phyloP scores from a whole-genome alignment of 2,113 vertebrate species.

The Xiphophorus maculatus region DNA sequence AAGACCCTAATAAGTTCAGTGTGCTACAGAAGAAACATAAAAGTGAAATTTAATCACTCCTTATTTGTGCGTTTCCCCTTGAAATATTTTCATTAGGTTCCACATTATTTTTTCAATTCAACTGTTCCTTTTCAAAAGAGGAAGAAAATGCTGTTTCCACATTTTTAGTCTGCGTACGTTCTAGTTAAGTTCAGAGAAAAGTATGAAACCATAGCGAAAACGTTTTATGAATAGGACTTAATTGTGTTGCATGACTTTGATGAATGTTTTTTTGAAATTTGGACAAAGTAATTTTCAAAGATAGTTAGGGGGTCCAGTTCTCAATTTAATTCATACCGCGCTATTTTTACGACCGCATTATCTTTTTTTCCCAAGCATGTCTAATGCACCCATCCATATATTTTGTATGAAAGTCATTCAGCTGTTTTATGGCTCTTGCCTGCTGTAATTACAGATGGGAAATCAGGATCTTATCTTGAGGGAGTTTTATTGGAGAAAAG shows the following conservation, averaged over 20 bases:
- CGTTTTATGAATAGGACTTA: slow-evolving; percentile 12
- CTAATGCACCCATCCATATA: slow-evolving; percentile 39
- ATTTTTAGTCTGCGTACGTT: slow-evolving; percentile 30
- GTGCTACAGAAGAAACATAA: slow-evolving; percentile 23
- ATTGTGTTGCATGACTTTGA: slow-evolving; percentile 43
- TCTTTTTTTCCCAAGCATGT: slow-evolving; percentile 38
- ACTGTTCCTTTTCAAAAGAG: slow-evolving; percentile 1
- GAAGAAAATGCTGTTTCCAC: slow-evolving; percentile 30
- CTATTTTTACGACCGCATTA: slow-evolving; percentile 29
- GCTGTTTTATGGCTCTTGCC: slow-evolving; percentile 11
- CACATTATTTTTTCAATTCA: slow-evolving; percentile 16
- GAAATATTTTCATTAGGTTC: slow-evolving; percentile 28
- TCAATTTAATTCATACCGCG: slow-evolving; percentile 40
- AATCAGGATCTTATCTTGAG: background rate
- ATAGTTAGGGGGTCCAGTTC: slow-evolving; percentile 44
- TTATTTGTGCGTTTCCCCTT: slow-evolving; percentile 30
- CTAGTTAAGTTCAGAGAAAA: slow-evolving; percentile 24
- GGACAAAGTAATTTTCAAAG: slow-evolving; percentile 24
- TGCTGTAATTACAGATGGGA: slow-evolving; percentile 10
- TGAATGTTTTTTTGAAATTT: slow-evolving; percentile 39
- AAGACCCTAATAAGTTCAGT: slow-evolving; percentile 30
- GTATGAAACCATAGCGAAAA: slow-evolving; percentile 10
- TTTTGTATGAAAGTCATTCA: slow-evolving; percentile 23
- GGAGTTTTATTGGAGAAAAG: background rate
- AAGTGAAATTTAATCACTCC: slow-evolving; percentile 36